phyloP scores from a whole-genome alignment of 2,888 invertebrate species.

The Trichacis sp. region DNA sequence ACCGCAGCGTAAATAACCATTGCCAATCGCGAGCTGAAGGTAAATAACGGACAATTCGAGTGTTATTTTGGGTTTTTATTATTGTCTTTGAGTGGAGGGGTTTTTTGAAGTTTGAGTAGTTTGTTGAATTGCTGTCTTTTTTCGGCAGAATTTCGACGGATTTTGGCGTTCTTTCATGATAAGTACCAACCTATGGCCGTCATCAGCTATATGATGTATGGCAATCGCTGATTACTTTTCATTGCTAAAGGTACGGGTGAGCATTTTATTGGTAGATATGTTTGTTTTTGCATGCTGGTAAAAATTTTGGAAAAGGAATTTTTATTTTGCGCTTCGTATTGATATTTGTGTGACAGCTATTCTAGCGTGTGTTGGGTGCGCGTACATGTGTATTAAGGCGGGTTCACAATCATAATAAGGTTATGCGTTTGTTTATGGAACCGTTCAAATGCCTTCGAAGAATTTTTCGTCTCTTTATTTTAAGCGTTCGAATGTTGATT shows the following conservation, averaged over 20 bases:
- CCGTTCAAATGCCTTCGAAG: too few relatives aligned
- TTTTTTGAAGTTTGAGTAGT: neutral
- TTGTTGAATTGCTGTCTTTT: conserved; percentile 2
- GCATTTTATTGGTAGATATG: neutral
- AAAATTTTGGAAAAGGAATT: neutral
- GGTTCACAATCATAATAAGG: neutral
- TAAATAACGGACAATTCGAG: neutral
- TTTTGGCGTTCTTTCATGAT: conserved; percentile 25
- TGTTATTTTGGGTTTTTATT: neutral
- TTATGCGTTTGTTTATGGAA: too few relatives aligned
- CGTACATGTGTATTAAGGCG: neutral
- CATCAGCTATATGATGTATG: conserved; percentile 48
- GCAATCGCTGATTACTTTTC: conserved; percentile 33
- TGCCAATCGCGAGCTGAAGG: conserved; percentile 18
- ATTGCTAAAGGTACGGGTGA: neutral
- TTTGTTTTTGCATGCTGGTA: neutral
- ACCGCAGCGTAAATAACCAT: conserved; percentile 54
- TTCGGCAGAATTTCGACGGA: conserved; percentile 6
- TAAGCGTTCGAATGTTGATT: too few relatives aligned
- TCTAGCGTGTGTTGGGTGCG: neutral
- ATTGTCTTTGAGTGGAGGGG: neutral
- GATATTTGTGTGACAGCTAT: neutral
- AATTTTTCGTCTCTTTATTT: too few relatives aligned
- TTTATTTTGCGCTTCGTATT: neutral
- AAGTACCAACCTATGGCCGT: conserved; percentile 36